Evolutionary conservation across 2,888 invertebrate genomes (phyloP).

Genomic region (Drosophila parthenogenetica): DNA sequence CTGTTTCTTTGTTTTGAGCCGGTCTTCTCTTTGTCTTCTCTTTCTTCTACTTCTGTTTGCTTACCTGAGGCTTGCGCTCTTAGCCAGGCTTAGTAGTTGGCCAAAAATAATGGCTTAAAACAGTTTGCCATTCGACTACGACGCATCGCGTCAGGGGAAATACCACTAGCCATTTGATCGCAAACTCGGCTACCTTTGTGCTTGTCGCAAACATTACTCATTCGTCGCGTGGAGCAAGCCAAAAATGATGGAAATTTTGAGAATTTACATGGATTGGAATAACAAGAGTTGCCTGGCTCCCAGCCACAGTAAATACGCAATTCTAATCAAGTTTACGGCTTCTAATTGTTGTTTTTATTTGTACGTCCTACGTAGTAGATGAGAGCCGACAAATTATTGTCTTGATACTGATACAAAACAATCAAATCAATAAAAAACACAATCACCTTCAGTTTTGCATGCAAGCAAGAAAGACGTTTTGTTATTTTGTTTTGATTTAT

Average conservation of each 20-base stretch:
- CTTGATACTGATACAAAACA: conserved; percentile 10
- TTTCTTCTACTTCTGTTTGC: conserved; percentile 14
- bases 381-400: conserved; percentile 20
- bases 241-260: conserved; percentile 12
- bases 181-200: conserved; percentile 22
- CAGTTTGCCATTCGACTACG: conserved; percentile 45
- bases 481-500: conserved; percentile 12
- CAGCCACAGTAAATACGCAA: conserved; percentile 35
- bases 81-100: conserved; percentile 8
- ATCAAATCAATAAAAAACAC: conserved; percentile 46
- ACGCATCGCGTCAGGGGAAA: conserved; percentile 59
- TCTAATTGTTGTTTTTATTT: conserved; percentile 8
- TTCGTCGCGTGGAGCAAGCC: conserved; percentile 25
- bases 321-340: conserved; percentile 45
- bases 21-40: conserved; percentile 34
- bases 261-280: conserved; percentile 4
- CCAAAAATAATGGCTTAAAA: conserved; percentile 37
- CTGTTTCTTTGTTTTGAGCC: conserved; percentile 66
- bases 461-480: conserved; percentile 33
- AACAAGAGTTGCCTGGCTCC: neutral
- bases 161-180: conserved; percentile 47
- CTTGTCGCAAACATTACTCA: conserved; percentile 58
- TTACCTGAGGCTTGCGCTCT: conserved; percentile 32
- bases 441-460: conserved; percentile 67
- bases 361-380: conserved; percentile 1